Evolutionary conservation across 2,888 invertebrate genomes (phyloP).

Genomic region (Nebria salina): DNA sequence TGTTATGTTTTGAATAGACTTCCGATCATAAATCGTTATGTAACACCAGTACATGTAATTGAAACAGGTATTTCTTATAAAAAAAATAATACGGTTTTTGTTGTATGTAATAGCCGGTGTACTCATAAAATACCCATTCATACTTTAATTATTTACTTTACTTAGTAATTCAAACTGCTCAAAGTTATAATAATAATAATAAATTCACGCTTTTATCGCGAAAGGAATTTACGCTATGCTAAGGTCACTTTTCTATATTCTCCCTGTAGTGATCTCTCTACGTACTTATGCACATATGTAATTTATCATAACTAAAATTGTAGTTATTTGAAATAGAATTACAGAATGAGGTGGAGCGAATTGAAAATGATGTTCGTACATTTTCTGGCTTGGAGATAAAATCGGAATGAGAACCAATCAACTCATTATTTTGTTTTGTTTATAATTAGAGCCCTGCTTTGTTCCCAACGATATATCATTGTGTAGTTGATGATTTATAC

Average conservation of each 20-base stretch:
- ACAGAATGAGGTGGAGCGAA: not conserved
- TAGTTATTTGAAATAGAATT: not conserved
- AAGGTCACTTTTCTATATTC: not conserved
- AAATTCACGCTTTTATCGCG: not conserved
- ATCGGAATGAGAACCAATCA: not conserved
- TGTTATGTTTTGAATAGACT: constrained; percentile 32
- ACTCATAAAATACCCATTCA: not conserved
- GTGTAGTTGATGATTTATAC: not conserved
- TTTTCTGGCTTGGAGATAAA: no score
- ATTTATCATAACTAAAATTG: not conserved
- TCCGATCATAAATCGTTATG: constrained; percentile 36
- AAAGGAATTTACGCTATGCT: not conserved
- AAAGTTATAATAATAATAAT: not conserved
- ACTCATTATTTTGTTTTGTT: not conserved
- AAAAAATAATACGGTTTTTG: not conserved
- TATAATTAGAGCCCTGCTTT: not conserved
- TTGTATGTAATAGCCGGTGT: not conserved
- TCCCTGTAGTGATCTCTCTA: not conserved
- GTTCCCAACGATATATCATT: not conserved
- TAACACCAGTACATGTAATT: constrained; percentile 31
- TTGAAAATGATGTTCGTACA: not conserved
- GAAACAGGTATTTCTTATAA: not conserved
- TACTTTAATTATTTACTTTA: not conserved
- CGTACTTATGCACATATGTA: not conserved
- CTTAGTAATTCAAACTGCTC: not conserved